Base-by-base conservation (phyloP, 1,140 invertebrate genomes). In the Cydia strobilella region DNA sequence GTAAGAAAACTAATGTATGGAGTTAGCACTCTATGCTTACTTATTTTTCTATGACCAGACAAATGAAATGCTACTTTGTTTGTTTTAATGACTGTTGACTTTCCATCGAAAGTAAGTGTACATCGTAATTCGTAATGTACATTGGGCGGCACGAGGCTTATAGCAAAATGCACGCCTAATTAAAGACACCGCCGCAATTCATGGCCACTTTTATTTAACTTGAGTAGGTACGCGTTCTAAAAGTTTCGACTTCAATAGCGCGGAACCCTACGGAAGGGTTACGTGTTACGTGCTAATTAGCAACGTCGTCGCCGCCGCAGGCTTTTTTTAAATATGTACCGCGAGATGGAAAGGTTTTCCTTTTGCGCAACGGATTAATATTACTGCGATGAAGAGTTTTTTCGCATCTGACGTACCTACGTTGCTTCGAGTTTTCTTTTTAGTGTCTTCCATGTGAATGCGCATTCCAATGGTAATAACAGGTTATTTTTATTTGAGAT, bases 121-220 rank as follows among this genome's bases (percentile, higher is more conserved):
- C n/a, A n/a, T n/a, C n/a, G n/a, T n/a, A n/a, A n/a, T n/a, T n/a
- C n/a, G n/a, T n/a, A n/a, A n/a, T n/a, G n/a, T n/a, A n/a, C n/a
- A n/a, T n/a, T n/a, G n/a, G n/a, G n/a, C n/a, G n/a, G n/a, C n/a
- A n/a, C n/a, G n/a, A n/a, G n/a, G n/a, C n/a, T n/a, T n/a, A n/a
- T n/a, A n/a, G n/a, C 75, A 78, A 78, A 76, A 80, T 80, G 79
- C 76, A 76, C 63, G 79, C 66, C 79, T 80, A 80, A 80, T 78
- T 80, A 78, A 78, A 77, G 31, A 74, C 72, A 45, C 42, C 35
- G 31, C 18, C 59, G 69, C 51, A 39, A 39, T 31, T 69, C 65
- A 42, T 69, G 31, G 65, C 31, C 65, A 39, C 31, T 39, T 39
- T 31, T 31, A 31, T 31, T 31, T 4, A 48, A 48, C 42, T 1